Base-by-base conservation (phyloP, 1,140 invertebrate species). In the Drosophila punjabiensis region DNA sequence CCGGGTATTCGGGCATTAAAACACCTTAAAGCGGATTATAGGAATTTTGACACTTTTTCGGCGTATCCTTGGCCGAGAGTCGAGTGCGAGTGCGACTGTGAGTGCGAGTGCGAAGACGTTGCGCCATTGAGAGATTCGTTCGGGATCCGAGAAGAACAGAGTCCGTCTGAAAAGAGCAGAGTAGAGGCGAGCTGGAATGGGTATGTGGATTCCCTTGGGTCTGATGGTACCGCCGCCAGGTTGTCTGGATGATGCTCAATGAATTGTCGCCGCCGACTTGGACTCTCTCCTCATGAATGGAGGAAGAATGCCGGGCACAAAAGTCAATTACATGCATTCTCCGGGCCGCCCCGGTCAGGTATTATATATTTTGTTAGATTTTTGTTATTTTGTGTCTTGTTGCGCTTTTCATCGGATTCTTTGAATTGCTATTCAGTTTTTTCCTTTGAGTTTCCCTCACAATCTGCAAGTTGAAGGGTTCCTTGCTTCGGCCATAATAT, bases 21-120 rank as follows among this genome's bases (percentile, higher is more conserved):
- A 89, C 86, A 89, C 86, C 86, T 90, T 86, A 86, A 90, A 90
- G 86, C 82, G 86, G 86, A 90, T 90, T 90, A 90, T 85, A 82
- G 67, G 86, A 90, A 86, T 90, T 90, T 90, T 90, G 86, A 90
- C 86, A 90, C 87, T 85, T 90, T 90, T 90, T 88, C 85, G 86
- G 79, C 67, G 71, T 89, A 90, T 86, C 85, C 86, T 90, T 82
- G 75, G 82, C 48, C 53, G 28, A 53, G 60, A 61, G 43, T 61
- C 48, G 66, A 76, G 71, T 67, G 76, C 83, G 55, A 60, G 69
- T 68, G 79, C 48, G 66, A 76, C 67, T 67, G 76, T 82, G 55
- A 60, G 69, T 68, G 79, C 43, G 62, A 75, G 67, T 70, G 76
- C 83, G 47, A 61, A 74, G 70, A 82, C 83, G 68, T 82, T 87